Evolutionary conservation across 2,113 vertebrate species (phyloP).

Genomic region (Gobiocypris rarus): DNA sequence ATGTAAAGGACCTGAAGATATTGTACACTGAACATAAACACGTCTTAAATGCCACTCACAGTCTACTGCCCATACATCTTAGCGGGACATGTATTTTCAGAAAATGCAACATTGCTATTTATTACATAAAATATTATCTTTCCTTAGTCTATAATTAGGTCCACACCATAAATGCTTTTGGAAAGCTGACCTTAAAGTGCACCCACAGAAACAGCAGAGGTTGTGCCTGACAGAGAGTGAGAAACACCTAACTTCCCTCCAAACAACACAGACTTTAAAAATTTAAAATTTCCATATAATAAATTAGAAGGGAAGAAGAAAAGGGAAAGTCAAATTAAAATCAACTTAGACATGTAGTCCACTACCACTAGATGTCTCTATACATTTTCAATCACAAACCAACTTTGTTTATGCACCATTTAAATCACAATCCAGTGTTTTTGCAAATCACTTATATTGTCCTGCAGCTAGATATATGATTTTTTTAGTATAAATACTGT

Average conservation of each 20-base stretch:
- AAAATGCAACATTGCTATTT: constrained; percentile 7
- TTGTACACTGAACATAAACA: constrained; percentile 4
- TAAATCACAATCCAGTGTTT: too few relatives aligned
- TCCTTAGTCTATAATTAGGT: constrained; percentile 17
- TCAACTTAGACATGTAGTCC: not conserved
- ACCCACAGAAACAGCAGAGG: not conserved
- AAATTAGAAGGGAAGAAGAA: not conserved
- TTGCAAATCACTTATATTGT: too few relatives aligned
- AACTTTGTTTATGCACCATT: too few relatives aligned
- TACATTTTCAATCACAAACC: not conserved
- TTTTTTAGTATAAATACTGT: too few relatives aligned
- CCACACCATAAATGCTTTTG: not conserved
- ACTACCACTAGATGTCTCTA: not conserved
- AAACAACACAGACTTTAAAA: not conserved
- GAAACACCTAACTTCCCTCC: not conserved
- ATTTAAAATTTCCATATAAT: not conserved
- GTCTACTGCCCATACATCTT: not conserved
- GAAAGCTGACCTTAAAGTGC: not conserved
- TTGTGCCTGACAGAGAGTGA: not conserved
- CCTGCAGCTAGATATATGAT: too few relatives aligned
- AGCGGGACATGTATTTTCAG: too few relatives aligned
- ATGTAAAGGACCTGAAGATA: constrained; percentile 15
- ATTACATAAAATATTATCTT: constrained; percentile 11
- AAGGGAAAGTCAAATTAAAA: not conserved
- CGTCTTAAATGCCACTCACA: not conserved